phyloP scores from a whole-genome alignment of 1,140 invertebrate genomes.

The Heterodera carotae region DNA sequence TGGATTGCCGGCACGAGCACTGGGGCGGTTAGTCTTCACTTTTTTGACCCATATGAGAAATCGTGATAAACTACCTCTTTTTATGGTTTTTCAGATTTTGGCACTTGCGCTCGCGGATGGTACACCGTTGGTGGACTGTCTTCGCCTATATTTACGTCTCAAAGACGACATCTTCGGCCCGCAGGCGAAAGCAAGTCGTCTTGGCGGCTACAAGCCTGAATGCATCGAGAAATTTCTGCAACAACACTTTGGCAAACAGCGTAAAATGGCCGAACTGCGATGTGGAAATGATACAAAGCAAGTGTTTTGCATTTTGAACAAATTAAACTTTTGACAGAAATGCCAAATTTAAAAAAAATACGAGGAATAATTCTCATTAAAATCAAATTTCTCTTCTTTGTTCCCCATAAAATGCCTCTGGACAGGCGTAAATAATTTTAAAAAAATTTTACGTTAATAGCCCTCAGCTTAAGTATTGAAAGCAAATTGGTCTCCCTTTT shows the following conservation, averaged over 20 bases:
- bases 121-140: slow-evolving; percentile 31
- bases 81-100: slow-evolving; percentile 74
- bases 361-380: no score
- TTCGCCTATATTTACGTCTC: slow-evolving; percentile 47
- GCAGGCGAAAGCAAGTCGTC: slow-evolving; percentile 67
- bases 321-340: slow-evolving; percentile 6
- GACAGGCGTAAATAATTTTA: no score
- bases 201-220: slow-evolving; percentile 64
- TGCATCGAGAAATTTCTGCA: slow-evolving; percentile 69
- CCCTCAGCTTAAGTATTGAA: no score
- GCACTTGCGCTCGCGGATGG: slow-evolving; percentile 74
- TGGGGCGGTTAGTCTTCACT: slow-evolving; percentile 76
- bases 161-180: slow-evolving; percentile 82
- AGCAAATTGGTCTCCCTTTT: neutral
- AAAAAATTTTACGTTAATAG: no score
- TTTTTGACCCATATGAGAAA: no score
- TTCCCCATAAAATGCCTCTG: no score
- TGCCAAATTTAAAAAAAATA: no score
- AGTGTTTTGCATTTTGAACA: neutral
- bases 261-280: slow-evolving; percentile 26
- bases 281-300: slow-evolving; percentile 32
- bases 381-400: no score
- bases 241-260: slow-evolving; percentile 31
- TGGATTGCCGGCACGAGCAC: slow-evolving; percentile 95
- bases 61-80: no score